Base-by-base conservation (phyloP, 2,888 invertebrate genomes). In the Brachylomia viminalis region DNA sequence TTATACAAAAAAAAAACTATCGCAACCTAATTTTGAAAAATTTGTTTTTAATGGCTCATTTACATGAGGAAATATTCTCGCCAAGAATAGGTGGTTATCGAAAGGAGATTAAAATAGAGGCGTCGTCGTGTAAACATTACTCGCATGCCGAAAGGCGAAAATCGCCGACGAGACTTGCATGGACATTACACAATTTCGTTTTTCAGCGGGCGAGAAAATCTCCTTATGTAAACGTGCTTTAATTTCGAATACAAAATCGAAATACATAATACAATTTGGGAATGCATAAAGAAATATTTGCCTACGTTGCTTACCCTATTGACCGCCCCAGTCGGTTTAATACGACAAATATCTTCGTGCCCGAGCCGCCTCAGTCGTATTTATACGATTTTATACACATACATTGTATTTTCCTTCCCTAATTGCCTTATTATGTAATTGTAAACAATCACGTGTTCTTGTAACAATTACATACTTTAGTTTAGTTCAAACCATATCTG, bases 271-370 rank as follows among this genome's bases (percentile, higher is more conserved):
- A 69, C 20, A 58, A 58, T 68, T 81, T 49, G 3, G 81, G 78
- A 82, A 81, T 81, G 82, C 59, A 30, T 82, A n/a, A 72, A 47
- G 33, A 59, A 7, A 33, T 45, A 66, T 59, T 47, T 82, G 78
- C n/a, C 56, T n/a, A 20, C 1, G 23, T 49, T n/a, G 27, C 15
- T 69, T 11, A 42, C n/a, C n/a, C n/a, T n/a, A n/a, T n/a, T n/a
- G n/a, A n/a, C n/a, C n/a, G n/a, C n/a, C n/a, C n/a, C n/a, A n/a
- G n/a, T n/a, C n/a, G n/a, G n/a, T n/a, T n/a, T n/a, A n/a, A n/a
- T n/a, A n/a, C n/a, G n/a, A n/a, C n/a, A n/a, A n/a, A n/a, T n/a
- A n/a, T n/a, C n/a, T n/a, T n/a, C n/a, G n/a, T n/a, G n/a, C n/a
- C n/a, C n/a, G n/a, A n/a, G n/a, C n/a, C n/a, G n/a, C n/a, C n/a